Evolutionary conservation across 1,140 invertebrate genomes (phyloP).

Genomic region (Trichomalopsis sarcophagae): DNA sequence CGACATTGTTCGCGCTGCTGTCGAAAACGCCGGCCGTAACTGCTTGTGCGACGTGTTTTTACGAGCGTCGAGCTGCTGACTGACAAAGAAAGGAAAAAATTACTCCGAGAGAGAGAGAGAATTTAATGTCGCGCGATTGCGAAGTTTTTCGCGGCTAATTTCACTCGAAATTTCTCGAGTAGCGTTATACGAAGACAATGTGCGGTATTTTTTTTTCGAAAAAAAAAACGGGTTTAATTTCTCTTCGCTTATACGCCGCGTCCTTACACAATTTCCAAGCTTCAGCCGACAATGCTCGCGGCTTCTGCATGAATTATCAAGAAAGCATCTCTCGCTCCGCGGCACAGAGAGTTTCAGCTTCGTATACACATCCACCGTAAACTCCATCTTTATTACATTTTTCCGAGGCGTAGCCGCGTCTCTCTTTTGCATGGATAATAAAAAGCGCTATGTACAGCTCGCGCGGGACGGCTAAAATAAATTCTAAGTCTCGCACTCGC

Average conservation of each 20-base stretch:
- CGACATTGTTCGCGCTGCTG: neutral
- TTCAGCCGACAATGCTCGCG: too few species aligned
- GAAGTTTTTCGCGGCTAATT: neutral
- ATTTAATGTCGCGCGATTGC: neutral
- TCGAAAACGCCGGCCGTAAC: neutral
- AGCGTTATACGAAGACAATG: neutral
- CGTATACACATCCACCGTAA: neutral
- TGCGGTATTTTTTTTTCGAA: too few species aligned
- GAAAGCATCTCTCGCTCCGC: neutral
- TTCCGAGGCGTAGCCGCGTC: neutral
- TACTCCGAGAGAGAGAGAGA: neutral
- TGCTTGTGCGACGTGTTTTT: neutral
- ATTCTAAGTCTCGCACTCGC: constrained; percentile 1
- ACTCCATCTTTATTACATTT: constrained; percentile 33
- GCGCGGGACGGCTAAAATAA: neutral
- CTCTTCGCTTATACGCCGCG: too few species aligned
- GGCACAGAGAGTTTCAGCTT: too few species aligned
- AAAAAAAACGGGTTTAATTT: too few species aligned
- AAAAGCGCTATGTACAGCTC: neutral
- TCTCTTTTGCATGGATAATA: constrained; percentile 1
- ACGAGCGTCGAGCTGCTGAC: neutral
- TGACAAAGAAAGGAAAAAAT: constrained; percentile 1
- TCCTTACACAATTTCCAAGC: too few species aligned
- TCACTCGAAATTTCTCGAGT: neutral
- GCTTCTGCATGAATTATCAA: constrained; percentile 11